Base-by-base conservation (phyloP, 2,113 vertebrate genomes). In the Gymnobelideus leadbeateri region DNA sequence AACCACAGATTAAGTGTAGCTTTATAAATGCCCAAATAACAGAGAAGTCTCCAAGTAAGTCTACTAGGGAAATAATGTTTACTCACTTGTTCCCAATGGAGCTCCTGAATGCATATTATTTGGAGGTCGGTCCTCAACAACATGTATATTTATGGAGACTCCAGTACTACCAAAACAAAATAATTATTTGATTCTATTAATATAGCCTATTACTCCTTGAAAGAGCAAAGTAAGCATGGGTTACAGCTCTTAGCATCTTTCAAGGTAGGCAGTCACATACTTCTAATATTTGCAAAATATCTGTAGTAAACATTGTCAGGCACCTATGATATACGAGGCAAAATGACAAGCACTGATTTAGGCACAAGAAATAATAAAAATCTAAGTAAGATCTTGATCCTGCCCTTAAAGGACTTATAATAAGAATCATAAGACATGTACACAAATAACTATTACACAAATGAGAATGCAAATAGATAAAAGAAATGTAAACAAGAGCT, bases 1-100 rank as follows among this genome's bases (percentile, higher is more conserved):
- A 95, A 68, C 91, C 94, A 91, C 90, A 97, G 93, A 97, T 95
- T 96, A 97, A 96, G 91, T 92, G 91, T 96, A 93, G 92, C 89
- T 96, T 97, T 96, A 93, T 89, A 16, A 91, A 95, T 93, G 43
- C 55, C 91, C 94, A 97, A 96, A 93, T 92, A 95, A 95, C 89
- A 97, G 84, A 57, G 51, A 94, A 94, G 68, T 96, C 94, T 94
- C 91, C 10, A 92, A 8, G 49, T 24, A 50, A 77, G 94, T 96
- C 89, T 96, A 96, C 96, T 61, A 95, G 89, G 57, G 95, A 97
- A 94, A 97, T 90, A 94, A 96, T 61, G 94, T 91, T 77, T 14
- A 53, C 43, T 96, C 91, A 94, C 46, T 91, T 91, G 46, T 94
- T 96, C 55, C 93, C 53, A 95, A 10, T 94, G 28, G 94, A 93